Evolutionary conservation across 2,797 vertebrate genomes (phyloP), one percentile per base, ranked within the genome.

Genomic region (Tympanoctomys barrerae): DNA sequence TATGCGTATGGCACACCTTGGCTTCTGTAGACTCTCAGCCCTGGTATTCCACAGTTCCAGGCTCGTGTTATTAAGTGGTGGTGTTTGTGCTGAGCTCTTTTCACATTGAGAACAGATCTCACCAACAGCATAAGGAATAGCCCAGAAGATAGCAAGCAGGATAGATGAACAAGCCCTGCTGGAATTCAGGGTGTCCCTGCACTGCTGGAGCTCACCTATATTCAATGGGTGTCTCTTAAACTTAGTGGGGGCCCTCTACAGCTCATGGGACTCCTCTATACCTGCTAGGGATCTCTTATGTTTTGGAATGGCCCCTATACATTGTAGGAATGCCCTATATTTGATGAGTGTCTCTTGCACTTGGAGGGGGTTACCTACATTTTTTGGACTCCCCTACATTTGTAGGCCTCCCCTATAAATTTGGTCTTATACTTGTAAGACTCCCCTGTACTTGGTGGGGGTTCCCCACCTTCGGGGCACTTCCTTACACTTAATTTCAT

Each of bases 1-100:
- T 57, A 5, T 19, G 46, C 0, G n/a, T 11, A 16, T 3, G 24
- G 33, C 0, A 36, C 1, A 12, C 6, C 2, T 12, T 16, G 33
- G 39, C 39, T 73, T 84, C 70, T 0, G 2, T 1, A 7, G 62
- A 62, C 14, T 62, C 28, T 22, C 39, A 13, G 19, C 5, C n/a
- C 75, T 1, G 22, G 18, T 19, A 66, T 1, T 13, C 78, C 42
- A 1, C 5, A 28, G 16, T 2, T 78, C 39, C 5, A 16, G 71
- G 49, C 7, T 31, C 46, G 36, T 19, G 2, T n/a, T 28, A 18
- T 16, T 42, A 81, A 84, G 42, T 26, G 11, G 1, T 7, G 4
- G 42, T 52, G 42, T 49, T 59, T 28, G 21, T 26, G 54, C 39
- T 22, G 28, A 7, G 5, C 1, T 7, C 28, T 78, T 80, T 66